Base-by-base conservation (phyloP, 1,140 invertebrate species). In the Cherax quadricarinatus region DNA sequence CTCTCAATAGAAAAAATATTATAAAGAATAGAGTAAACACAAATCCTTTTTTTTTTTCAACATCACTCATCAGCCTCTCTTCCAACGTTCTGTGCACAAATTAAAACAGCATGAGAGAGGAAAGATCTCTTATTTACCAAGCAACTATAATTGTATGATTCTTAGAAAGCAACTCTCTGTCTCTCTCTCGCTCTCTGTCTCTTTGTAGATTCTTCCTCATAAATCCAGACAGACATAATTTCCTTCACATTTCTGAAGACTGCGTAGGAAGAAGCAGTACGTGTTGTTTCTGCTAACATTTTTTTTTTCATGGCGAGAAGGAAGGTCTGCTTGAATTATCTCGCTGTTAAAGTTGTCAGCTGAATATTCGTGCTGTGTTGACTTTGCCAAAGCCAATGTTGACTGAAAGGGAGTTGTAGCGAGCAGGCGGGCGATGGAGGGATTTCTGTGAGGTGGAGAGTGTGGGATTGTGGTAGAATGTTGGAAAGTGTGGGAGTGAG, bases 281-380 rank as follows among this genome's bases (percentile, higher is more conserved):
- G 12, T 75, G 70, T 75, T 75, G 70, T 30, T 75, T 30, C 70
- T 30, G 24, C 16, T 75, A 21, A 75, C 30, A 21, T 75, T 75
- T 75, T 70, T n/a, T 70, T n/a, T 1, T 18, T 5, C 66, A 70
- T 1, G 70, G n/a, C n/a, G 6, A 3, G 9, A 12, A 30, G 24
- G 70, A 75, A 75, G 70, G 7, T n/a, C 70, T 30, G 70, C 70
- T 75, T 75, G 70, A 75, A 75, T 75, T 75, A 75, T 75, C 70
- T 75, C 70, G 24, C n/a, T 24, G 70, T 30, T 75, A 24, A 75
- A 75, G 70, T 75, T 75, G 70, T 24, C 70, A 30, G 70, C 70
- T 24, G 70, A 75, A 30, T 75, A 75, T 75, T 75, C 70, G 6
- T n/a, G n/a, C 70, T 30, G 70, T 75, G 70, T 75, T 75, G 70